Percentiles rank a stretch among this genome's conserved stretches.
Conservation (phyloP, 2,888 invertebrate species). For the Scrobipalpa costella region DNA sequence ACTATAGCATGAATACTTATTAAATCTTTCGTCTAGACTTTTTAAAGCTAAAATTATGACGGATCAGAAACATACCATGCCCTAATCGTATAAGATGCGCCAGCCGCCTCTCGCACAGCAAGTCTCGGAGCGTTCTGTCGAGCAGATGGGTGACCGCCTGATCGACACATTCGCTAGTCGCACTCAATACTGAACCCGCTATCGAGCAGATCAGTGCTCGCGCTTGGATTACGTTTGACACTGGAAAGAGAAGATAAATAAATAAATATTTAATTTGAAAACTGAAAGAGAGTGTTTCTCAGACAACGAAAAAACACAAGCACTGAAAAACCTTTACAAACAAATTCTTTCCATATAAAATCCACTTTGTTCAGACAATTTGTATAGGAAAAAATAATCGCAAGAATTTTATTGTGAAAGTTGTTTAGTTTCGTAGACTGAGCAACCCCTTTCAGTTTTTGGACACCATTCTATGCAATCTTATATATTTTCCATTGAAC, state of each 20-base stretch:
- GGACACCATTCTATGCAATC: too few species aligned
- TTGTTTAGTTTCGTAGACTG: too few species aligned
- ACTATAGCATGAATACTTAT: too few species aligned
- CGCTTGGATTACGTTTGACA: conserved; percentile 78
- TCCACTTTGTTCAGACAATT: too few species aligned
- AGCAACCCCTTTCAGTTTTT: too few species aligned
- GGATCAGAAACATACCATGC: conserved; percentile 68
- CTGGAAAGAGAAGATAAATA: conserved; percentile 65
- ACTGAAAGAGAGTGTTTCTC: neutral
- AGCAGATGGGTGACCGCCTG: conserved; percentile 59
- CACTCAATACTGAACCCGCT: conserved; percentile 70
- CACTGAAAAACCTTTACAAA: too few species aligned
- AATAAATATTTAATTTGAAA: too few species aligned
- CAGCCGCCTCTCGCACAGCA: conserved; percentile 78
- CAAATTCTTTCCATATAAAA: too few species aligned
- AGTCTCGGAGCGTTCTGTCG: conserved; percentile 54
- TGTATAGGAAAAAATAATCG: too few species aligned
- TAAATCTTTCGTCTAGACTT: neutral
- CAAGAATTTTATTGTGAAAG: too few species aligned
- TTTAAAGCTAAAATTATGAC: neutral
- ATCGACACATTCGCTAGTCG: conserved; percentile 71
- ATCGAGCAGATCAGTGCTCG: conserved; percentile 67
- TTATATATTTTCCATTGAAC: too few species aligned
- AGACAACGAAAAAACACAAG: too few species aligned
- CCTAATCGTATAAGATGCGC: conserved; percentile 81